Evolutionary conservation across 2,113 vertebrate genomes (phyloP).

Genomic region (Hippocampus guttulatus): DNA sequence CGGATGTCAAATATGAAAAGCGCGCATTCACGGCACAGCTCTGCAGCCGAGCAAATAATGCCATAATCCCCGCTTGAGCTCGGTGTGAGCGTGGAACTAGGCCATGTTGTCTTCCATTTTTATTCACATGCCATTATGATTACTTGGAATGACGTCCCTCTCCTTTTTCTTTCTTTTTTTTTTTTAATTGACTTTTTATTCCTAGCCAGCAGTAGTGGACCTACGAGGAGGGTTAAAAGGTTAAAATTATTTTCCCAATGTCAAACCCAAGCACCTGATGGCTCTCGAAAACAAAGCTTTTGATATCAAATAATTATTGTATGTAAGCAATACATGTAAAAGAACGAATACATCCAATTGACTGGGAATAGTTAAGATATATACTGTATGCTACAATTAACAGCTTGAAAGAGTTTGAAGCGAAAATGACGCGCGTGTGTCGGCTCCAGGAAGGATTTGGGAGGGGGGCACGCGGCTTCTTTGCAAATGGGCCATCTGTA

Average conservation of each 20-base stretch:
- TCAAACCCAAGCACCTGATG: not conserved
- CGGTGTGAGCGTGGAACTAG: constrained; percentile 2
- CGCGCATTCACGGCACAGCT: constrained; percentile 21
- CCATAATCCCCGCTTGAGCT: constrained; percentile 21
- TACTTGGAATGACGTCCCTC: not conserved
- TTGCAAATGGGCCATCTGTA: constrained; percentile 63
- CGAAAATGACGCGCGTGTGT: not conserved
- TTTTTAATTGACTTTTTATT: not conserved
- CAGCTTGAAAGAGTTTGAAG: not conserved
- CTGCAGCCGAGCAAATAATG: constrained; percentile 17
- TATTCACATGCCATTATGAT: not conserved
- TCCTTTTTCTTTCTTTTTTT: not conserved
- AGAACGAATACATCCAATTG: no score
- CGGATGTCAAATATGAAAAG: constrained; percentile 27
- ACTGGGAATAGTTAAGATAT: no score
- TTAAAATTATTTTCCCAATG: not conserved
- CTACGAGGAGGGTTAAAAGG: not conserved
- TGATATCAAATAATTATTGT: not conserved
- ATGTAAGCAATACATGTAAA: no score
- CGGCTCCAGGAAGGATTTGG: constrained; percentile 6
- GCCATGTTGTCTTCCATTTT: not conserved
- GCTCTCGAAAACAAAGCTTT: no score
- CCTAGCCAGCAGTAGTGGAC: not conserved
- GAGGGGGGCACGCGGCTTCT: constrained; percentile 19
- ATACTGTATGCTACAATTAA: no score